These are phyloP conservation scores for Acronicta alni DNA, from an alignment of 2,888 invertebrate species.

Conservation along the genomic window DNA sequence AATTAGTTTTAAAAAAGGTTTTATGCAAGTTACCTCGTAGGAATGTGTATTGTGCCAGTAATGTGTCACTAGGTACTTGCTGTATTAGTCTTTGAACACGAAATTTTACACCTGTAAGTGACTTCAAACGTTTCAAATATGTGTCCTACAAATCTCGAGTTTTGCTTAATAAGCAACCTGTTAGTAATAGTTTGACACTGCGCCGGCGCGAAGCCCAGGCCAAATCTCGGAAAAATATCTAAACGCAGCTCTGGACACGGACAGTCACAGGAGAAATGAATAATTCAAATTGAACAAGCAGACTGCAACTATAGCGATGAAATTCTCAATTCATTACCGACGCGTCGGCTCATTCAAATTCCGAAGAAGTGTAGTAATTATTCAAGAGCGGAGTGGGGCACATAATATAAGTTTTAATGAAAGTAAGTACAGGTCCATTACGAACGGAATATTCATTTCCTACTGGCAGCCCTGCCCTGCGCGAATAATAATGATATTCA, in stretches of 20 bases:
- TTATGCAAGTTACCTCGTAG: constrained; percentile 7
- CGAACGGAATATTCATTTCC: constrained; percentile 75
- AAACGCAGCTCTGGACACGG: constrained; percentile 11
- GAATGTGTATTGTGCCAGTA: constrained; percentile 30
- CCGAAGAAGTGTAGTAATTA: constrained; percentile 70
- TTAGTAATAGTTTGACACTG: constrained; percentile 33
- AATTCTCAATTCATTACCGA: constrained; percentile 63
- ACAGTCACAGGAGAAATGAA: constrained; percentile 40
- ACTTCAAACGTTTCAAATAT: constrained; percentile 43
- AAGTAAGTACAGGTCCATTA: constrained; percentile 76
- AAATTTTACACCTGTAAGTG: constrained; percentile 44
- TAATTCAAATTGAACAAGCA: constrained; percentile 52
- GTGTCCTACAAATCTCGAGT: constrained; percentile 20
- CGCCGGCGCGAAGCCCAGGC: constrained; percentile 8
- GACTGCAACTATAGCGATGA: constrained; percentile 54
- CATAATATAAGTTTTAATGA: constrained; percentile 78
- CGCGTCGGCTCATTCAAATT: constrained; percentile 64
- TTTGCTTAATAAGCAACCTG: constrained; percentile 21
- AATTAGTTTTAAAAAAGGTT: constrained; percentile 21
- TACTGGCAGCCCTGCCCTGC: constrained; percentile 58
- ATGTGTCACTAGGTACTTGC: constrained; percentile 35
- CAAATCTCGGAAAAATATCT: constrained; percentile 18
- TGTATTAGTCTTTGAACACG: constrained; percentile 41
- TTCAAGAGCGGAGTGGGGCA: constrained; percentile 66
- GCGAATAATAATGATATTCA: constrained; percentile 74